Conservation (phyloP, 92 coral and sea anemone species). For the Parazoanthus darwini region DNA sequence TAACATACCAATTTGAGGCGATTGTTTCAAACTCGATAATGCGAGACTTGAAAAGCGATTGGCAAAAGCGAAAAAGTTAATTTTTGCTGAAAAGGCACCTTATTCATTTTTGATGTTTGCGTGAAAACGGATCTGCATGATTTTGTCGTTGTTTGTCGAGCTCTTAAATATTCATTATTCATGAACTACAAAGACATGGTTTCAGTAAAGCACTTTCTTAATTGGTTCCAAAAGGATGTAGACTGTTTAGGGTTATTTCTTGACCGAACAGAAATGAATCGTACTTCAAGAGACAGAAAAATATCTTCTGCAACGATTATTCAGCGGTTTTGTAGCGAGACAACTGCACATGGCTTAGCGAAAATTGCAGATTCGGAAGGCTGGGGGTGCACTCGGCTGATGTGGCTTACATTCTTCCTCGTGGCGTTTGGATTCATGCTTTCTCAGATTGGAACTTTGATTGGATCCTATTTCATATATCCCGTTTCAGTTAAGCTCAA, state of each 20-base stretch:
- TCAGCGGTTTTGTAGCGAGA: conserved; percentile 7
- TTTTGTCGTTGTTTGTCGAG: neutral
- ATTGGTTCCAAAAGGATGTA: neutral
- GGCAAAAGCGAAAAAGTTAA: neutral
- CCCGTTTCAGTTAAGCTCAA: neutral
- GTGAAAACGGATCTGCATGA: neutral
- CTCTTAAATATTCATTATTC: too few species aligned
- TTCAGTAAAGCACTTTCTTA: neutral
- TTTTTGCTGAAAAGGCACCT: too few species aligned
- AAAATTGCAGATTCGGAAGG: neutral
- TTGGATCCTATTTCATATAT: neutral
- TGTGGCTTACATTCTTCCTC: conserved; percentile 11
- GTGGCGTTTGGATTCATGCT: conserved; percentile 10
- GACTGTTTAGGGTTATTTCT: neutral
- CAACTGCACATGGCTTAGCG: conserved; percentile 26
- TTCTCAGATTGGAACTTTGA: conserved; percentile 9
- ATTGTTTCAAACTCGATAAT: neutral
- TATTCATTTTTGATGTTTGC: neutral
- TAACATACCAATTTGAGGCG: neutral
- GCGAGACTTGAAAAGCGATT: neutral
- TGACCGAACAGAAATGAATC: neutral
- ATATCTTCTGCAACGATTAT: neutral
- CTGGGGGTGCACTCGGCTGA: neutral
- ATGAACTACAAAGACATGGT: too few species aligned
- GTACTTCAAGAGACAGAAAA: neutral